Evolutionary conservation across 1,140 invertebrate genomes (phyloP).

Genomic region (Drosophila pectinifera): DNA sequence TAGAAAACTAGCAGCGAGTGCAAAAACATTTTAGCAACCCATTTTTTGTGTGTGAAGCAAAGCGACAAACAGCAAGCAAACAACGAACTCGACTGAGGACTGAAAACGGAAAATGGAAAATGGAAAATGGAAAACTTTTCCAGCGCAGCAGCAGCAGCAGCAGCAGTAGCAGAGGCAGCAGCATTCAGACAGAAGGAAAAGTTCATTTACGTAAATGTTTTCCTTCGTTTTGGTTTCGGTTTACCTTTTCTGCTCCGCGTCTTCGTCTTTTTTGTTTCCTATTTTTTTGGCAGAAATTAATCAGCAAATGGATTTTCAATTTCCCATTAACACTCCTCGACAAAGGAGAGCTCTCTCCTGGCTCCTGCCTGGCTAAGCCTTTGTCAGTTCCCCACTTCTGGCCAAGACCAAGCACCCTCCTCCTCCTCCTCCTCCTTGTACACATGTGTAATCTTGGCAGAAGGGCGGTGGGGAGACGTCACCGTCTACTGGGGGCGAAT

Average conservation of each 20-base stretch:
- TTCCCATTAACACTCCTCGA: constrained; percentile 71
- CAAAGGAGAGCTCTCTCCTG: constrained; percentile 22
- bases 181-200: constrained; percentile 57
- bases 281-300: constrained; percentile 68
- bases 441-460: constrained; percentile 37
- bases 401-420: neutral
- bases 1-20: constrained; percentile 62
- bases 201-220: constrained; percentile 82
- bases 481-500: constrained; percentile 34
- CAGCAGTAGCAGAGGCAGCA: too few species aligned
- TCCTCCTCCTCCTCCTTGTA: too few species aligned
- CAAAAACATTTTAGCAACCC: constrained; percentile 68
- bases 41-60: constrained; percentile 6
- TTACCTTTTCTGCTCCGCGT: constrained; percentile 5
- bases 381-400: constrained; percentile 38
- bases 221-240: constrained; percentile 30
- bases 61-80: constrained; percentile 57
- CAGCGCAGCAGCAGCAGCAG: too few species aligned
- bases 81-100: constrained; percentile 51
- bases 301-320: constrained; percentile 83
- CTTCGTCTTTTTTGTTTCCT: constrained; percentile 9
- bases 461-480: constrained; percentile 31
- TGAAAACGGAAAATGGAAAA: constrained; percentile 33
- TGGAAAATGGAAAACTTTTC: constrained; percentile 53
- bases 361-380: constrained; percentile 16